Base-by-base conservation (phyloP, 2,888 invertebrate species). In the Melinopterus prodromus region DNA sequence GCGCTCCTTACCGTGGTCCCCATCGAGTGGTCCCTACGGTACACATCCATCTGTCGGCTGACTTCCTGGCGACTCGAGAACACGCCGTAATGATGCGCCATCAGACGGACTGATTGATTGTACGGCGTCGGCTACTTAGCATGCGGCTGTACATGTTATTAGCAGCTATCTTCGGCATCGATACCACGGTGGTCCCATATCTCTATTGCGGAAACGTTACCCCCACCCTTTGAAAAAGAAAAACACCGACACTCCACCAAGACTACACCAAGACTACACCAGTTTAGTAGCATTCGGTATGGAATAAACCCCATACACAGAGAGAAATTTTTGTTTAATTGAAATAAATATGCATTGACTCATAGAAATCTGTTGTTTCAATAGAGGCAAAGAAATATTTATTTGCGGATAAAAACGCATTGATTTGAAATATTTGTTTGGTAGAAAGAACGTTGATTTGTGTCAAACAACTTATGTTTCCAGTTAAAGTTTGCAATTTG, bases 81-180 rank as follows among this genome's bases (percentile, higher is more conserved):
- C 82, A 81, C 82, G 80, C 82, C 79, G 82, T 83, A 84, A 84
- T 83, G 84, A 84, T 83, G 83, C 83, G 84, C 79, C 81, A 81
- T n/a, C 82, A 81, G 82, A 82, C 82, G 79, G 79, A 80, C 87
- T 87, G 87, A 87, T 87, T 87, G 87, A 87, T 87, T 86, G 86
- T 85, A 84, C 83, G 83, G 82, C 84, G 85, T 86, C 86, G 82
- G 85, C 87, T 87, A 86, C 86, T 87, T 86, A 87, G 86, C 86
- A 87, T 87, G 86, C 86, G 84, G 86, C 84, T 85, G 87, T 87
- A 87, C 87, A 86, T 86, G 86, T 87, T 88, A 88, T 87, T 88
- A 88, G 87, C 86, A 85, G 86, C 86, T 88, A 87, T 88, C 87
- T 86, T 85, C 82, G 85, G 85, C 86, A 87, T 87, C 87, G 85